These are phyloP conservation scores for Nixonia krombeini DNA, from an alignment of 1,140 invertebrate species.

Conservation along the genomic window DNA sequence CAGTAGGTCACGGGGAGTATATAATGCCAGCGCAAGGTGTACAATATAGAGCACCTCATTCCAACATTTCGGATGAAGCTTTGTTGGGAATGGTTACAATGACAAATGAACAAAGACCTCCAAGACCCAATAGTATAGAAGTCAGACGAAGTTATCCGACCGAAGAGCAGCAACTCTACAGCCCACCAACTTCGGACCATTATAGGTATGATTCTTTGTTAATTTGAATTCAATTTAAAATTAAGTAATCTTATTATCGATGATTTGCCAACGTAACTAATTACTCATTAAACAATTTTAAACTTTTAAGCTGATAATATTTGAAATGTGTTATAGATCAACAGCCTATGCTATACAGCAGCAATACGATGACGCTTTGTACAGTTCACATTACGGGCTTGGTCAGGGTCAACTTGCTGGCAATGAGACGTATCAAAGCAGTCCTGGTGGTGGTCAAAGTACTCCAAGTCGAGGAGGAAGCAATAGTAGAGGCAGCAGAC, in stretches of 20 bases:
- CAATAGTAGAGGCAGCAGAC: slow-evolving; percentile 75
- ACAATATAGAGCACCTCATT: slow-evolving; percentile 64
- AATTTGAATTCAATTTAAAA: not conserved
- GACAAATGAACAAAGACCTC: slow-evolving; percentile 72
- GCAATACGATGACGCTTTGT: slow-evolving; percentile 69
- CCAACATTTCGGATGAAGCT: slow-evolving; percentile 66
- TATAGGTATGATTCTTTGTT: slow-evolving; percentile 57
- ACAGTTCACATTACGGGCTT: slow-evolving; percentile 67
- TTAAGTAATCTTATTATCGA: not conserved
- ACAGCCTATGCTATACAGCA: slow-evolving; percentile 57
- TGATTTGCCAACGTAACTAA: not conserved
- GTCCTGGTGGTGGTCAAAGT: slow-evolving; percentile 70
- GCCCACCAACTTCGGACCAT: slow-evolving; percentile 65
- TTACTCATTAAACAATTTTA: slow-evolving; percentile 2
- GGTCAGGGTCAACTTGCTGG: slow-evolving; percentile 64
- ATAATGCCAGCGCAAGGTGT: slow-evolving; percentile 78
- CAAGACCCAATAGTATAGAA: slow-evolving; percentile 84
- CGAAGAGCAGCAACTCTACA: slow-evolving; percentile 74
- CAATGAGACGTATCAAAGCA: slow-evolving; percentile 67
- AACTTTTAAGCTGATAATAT: slow-evolving; percentile 6
- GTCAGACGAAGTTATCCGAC: slow-evolving; percentile 78
- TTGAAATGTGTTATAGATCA: slow-evolving; percentile 42
- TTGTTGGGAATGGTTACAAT: slow-evolving; percentile 66
- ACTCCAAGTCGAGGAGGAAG: too few species aligned
- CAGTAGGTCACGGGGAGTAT: slow-evolving; percentile 87